Percentiles rank a stretch among this genome's conserved stretches.
Evolutionary conservation across 2,113 vertebrate species (phyloP).

Genomic region (Phylloscopus trochilus): DNA sequence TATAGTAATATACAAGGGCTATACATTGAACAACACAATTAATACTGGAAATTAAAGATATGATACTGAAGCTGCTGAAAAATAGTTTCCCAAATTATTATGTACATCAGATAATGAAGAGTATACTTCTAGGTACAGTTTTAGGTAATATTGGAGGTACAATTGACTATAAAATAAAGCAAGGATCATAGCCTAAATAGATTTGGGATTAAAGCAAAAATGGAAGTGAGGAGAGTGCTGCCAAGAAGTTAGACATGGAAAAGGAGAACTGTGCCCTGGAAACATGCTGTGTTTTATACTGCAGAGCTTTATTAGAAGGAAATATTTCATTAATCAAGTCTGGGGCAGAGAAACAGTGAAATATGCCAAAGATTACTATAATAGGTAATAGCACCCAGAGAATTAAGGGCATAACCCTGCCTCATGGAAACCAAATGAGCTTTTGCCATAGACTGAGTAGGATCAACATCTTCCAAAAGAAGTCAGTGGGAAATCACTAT

Average conservation of each 20-base stretch:
- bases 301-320: constrained; percentile 1
- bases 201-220: constrained; percentile 20
- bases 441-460: background rate
- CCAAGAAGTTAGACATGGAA: background rate
- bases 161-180: background rate
- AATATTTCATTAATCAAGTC: constrained; percentile 32
- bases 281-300: background rate
- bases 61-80: background rate
- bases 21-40: background rate
- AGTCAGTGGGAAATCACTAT: background rate
- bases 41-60: background rate
- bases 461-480: background rate
- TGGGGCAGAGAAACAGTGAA: background rate
- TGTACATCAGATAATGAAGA: background rate
- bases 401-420: background rate
- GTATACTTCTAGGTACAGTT: background rate
- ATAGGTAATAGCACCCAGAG: background rate
- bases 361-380: background rate
- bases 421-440: background rate
- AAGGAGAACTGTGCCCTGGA: background rate
- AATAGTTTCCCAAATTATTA: background rate
- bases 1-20: background rate
- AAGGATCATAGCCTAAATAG: background rate
- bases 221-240: background rate
- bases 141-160: background rate